These are phyloP conservation scores for Latheticus oryzae DNA, from an alignment of 2,888 invertebrate species.

Conservation along the genomic window DNA sequence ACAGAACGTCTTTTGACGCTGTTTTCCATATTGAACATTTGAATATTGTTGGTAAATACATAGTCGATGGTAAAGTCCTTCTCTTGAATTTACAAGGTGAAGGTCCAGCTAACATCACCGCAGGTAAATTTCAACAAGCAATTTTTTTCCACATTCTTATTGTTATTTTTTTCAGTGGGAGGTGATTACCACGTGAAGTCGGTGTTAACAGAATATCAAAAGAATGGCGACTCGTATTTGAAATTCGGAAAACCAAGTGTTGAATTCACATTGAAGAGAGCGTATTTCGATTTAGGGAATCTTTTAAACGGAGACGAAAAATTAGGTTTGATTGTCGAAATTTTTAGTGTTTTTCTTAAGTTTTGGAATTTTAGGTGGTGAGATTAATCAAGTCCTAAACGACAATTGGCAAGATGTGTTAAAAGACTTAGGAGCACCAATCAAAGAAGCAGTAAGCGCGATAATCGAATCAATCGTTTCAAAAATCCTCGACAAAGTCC, in stretches of 20 bases:
- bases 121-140: constrained; percentile 53
- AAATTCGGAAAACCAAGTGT: constrained; percentile 31
- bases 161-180: constrained; percentile 39
- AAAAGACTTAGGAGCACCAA: constrained; percentile 60
- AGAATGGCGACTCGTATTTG: constrained; percentile 14
- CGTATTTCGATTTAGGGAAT: constrained; percentile 52
- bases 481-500: constrained; percentile 39
- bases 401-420: constrained; percentile 64
- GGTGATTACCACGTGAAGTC: constrained; percentile 38
- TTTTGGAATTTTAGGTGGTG: constrained; percentile 57
- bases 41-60: constrained; percentile 52
- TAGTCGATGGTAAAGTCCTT: constrained; percentile 55
- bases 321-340: constrained; percentile 49
- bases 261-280: constrained; percentile 45
- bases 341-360: constrained; percentile 11
- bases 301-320: constrained; percentile 51
- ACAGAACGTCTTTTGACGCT: constrained; percentile 11
- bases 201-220: not conserved
- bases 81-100: constrained; percentile 56
- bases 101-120: constrained; percentile 56
- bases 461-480: constrained; percentile 44
- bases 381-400: constrained; percentile 64
- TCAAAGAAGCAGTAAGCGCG: constrained; percentile 53
- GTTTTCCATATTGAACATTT: constrained; percentile 28
- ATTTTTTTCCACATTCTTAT: not conserved